phyloP scores from a whole-genome alignment of 2,797 vertebrate genomes.

The Peromyscus nudipes region DNA sequence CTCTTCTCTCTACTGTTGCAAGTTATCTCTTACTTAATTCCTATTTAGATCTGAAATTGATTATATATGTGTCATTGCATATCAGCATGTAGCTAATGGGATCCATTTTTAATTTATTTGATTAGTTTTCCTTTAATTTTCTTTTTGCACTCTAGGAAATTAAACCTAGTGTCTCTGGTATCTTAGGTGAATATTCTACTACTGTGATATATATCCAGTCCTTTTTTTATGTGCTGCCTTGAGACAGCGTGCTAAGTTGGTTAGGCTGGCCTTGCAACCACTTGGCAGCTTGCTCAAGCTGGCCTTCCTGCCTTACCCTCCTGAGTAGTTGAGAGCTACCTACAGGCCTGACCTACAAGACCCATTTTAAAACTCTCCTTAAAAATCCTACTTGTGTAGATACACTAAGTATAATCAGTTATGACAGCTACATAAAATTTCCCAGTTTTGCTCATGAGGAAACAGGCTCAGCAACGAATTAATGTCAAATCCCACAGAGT shows the following conservation, averaged over 20 bases:
- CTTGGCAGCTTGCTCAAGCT: background rate
- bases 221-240: background rate
- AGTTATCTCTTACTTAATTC: background rate
- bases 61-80: background rate
- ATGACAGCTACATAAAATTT: constrained; percentile 24
- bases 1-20: background rate
- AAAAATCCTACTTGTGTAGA: background rate
- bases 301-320: background rate
- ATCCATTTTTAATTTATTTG: background rate
- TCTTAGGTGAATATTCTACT: background rate
- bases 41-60: background rate
- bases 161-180: background rate
- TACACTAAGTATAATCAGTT: background rate
- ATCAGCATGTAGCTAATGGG: background rate
- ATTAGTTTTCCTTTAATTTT: background rate
- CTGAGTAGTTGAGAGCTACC: background rate
- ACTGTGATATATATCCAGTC: background rate
- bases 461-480: constrained; percentile 33
- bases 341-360: background rate
- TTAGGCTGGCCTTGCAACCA: background rate
- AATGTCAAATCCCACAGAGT: background rate
- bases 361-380: background rate
- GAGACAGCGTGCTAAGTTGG: background rate
- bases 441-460: background rate
- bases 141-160: background rate